Evolutionary conservation across 1,140 invertebrate genomes (phyloP).

Genomic region (Macrostomum lignano): DNA sequence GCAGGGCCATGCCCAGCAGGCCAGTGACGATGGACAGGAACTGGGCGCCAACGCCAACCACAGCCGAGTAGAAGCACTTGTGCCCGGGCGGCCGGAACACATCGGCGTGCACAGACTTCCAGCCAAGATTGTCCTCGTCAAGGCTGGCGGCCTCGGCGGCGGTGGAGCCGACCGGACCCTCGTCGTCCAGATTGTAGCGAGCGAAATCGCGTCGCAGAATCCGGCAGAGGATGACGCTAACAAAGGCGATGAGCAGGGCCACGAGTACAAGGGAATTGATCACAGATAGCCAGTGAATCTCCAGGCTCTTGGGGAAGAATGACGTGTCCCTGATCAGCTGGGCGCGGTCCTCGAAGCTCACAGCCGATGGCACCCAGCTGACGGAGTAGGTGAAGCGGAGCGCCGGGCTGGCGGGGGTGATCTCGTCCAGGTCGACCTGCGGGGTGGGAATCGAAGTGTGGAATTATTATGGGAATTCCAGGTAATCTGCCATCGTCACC

Average conservation of each 20-base stretch:
- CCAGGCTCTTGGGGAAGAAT: slow-evolving; percentile 31
- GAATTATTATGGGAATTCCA: too few relatives aligned
- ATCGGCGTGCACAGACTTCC: slow-evolving; percentile 33
- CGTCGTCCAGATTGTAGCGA: slow-evolving; percentile 28
- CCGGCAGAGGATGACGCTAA: slow-evolving; percentile 30
- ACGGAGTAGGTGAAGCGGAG: slow-evolving; percentile 29
- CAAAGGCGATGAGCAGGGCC: slow-evolving; percentile 31
- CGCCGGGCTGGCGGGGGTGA: too few relatives aligned
- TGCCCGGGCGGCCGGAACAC: slow-evolving; percentile 30
- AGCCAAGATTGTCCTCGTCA: slow-evolving; percentile 32
- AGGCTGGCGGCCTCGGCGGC: too few relatives aligned
- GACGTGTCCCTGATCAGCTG: slow-evolving; percentile 23
- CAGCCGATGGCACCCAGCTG: slow-evolving; percentile 24
- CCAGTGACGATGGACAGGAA: slow-evolving; percentile 29
- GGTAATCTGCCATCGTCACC: too few relatives aligned
- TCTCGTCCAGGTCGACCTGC: too few relatives aligned
- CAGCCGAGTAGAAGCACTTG: slow-evolving; percentile 30
- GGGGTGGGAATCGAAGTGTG: too few relatives aligned
- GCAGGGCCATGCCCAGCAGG: slow-evolving; percentile 30
- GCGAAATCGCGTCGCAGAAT: slow-evolving; percentile 32
- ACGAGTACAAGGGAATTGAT: slow-evolving; percentile 33
- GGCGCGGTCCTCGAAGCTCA: slow-evolving; percentile 23
- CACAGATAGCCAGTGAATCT: slow-evolving; percentile 34
- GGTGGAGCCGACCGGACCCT: too few relatives aligned
- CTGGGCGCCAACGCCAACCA: slow-evolving; percentile 31